Evolutionary conservation across 92 coral and sea anemone genomes (phyloP).

Genomic region (Siderastrea radians): DNA sequence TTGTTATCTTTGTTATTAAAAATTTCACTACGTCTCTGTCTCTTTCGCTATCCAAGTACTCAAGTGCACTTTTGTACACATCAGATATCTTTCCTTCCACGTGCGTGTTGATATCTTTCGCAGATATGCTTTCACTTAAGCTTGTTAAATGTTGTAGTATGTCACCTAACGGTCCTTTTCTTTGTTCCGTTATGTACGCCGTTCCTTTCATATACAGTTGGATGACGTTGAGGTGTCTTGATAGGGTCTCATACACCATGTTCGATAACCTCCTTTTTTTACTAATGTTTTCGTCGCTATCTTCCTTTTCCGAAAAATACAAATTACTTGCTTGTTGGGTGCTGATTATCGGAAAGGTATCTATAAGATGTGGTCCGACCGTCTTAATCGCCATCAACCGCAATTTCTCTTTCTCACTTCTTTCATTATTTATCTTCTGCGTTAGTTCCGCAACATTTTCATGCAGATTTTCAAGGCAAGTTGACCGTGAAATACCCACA

Average conservation of each 20-base stretch:
- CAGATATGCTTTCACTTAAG: neutral
- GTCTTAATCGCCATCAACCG: neutral
- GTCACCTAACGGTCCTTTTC: neutral
- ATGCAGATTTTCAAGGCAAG: neutral
- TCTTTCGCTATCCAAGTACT: conserved; percentile 16
- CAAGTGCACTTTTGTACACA: neutral
- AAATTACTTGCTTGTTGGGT: neutral
- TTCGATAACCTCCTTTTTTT: neutral
- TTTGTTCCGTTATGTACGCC: neutral
- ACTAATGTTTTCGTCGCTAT: neutral
- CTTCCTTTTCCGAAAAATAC: neutral
- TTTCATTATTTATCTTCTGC: neutral
- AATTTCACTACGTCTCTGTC: neutral
- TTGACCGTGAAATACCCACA: neutral
- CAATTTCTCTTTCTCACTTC: neutral
- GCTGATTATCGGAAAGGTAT: neutral
- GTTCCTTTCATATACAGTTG: neutral
- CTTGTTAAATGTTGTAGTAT: neutral
- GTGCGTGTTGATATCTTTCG: neutral
- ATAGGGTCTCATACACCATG: neutral
- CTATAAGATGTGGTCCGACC: neutral
- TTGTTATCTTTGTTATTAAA: conserved; percentile 1
- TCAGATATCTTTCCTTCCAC: neutral
- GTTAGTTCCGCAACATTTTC: neutral
- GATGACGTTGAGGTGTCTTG: neutral